phyloP scores from a whole-genome alignment of 2,113 vertebrate genomes.

The Leptobrachium ailaonicum region DNA sequence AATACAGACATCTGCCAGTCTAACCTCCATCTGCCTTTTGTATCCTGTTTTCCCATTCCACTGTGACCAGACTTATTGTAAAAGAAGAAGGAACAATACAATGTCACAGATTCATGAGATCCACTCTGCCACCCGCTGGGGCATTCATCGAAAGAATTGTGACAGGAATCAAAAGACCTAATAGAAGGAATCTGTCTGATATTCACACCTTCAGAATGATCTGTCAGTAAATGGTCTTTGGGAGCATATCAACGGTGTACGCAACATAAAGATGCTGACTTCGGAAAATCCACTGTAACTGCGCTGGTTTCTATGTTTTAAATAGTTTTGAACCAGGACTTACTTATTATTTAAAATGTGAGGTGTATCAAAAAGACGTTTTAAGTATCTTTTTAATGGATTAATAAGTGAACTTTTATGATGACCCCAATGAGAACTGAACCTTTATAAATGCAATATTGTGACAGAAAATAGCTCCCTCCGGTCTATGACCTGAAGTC shows the following conservation, averaged over 20 bases:
- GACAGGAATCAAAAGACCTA: conserved; percentile 8
- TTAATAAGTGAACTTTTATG: too few relatives aligned
- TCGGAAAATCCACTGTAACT: too few relatives aligned
- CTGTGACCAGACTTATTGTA: conserved; percentile 14
- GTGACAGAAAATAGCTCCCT: too few relatives aligned
- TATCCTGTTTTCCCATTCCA: conserved; percentile 11
- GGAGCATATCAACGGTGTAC: background rate
- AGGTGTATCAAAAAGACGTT: too few relatives aligned
- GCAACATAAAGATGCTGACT: background rate
- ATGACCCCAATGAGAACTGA: too few relatives aligned
- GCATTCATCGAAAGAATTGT: conserved; percentile 26
- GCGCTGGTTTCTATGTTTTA: too few relatives aligned
- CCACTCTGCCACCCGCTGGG: conserved; percentile 33
- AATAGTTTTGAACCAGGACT: too few relatives aligned
- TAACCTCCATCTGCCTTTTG: conserved; percentile 32
- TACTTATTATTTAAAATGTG: too few relatives aligned
- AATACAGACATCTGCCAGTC: conserved; percentile 33
- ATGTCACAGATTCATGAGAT: conserved; percentile 29
- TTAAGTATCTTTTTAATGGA: too few relatives aligned
- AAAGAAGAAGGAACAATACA: conserved; percentile 9
- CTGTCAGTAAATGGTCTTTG: background rate
- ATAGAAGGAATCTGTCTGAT: background rate
- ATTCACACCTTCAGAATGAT: conserved; percentile 6
- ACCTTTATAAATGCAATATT: too few relatives aligned
- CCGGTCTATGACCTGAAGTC: too few relatives aligned